Percentiles rank a stretch among this genome's conserved stretches.
phyloP scores from a whole-genome alignment of 2,113 vertebrate genomes.

The Neogobius melanostomus region DNA sequence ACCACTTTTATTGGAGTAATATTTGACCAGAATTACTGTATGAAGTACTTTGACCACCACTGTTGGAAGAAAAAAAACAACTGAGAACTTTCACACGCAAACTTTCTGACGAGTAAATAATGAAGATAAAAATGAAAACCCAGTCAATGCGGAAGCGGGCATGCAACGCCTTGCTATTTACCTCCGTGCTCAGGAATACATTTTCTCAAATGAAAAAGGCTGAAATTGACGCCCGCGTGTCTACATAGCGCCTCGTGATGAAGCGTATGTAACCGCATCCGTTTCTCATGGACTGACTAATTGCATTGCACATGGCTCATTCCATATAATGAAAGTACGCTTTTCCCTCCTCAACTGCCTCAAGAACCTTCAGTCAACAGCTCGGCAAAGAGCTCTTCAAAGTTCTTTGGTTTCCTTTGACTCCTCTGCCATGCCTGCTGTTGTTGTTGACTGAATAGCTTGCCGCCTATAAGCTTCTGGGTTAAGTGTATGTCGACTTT shows the following conservation, averaged over 20 bases:
- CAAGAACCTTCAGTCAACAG: constrained; percentile 8
- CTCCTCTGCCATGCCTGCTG: constrained; percentile 22
- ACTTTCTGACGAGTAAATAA: no score
- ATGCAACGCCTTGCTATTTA: neutral
- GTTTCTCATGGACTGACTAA: constrained; percentile 40
- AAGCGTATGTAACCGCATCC: constrained; percentile 2
- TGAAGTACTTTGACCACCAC: no score
- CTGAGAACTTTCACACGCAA: no score
- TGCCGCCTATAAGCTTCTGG: constrained; percentile 10
- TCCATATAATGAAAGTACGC: constrained; percentile 31
- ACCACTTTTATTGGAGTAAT: no score
- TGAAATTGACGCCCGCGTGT: neutral
- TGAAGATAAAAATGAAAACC: neutral
- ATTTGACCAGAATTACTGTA: no score
- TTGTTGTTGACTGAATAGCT: constrained; percentile 42
- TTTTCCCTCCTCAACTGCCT: constrained; percentile 16
- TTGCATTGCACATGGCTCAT: constrained; percentile 30
- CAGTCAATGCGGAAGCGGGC: no score
- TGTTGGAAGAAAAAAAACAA: no score
- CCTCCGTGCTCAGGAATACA: neutral
- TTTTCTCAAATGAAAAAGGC: neutral
- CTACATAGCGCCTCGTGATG: constrained; percentile 30
- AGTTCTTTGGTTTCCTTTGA: constrained; percentile 23
- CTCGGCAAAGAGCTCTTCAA: constrained; percentile 28
- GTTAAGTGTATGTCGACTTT: constrained; percentile 36